Evolutionary conservation across 2,888 invertebrate species (phyloP), one percentile per base, ranked within the genome.

Genomic region (Cosmorhoe ocellata): DNA sequence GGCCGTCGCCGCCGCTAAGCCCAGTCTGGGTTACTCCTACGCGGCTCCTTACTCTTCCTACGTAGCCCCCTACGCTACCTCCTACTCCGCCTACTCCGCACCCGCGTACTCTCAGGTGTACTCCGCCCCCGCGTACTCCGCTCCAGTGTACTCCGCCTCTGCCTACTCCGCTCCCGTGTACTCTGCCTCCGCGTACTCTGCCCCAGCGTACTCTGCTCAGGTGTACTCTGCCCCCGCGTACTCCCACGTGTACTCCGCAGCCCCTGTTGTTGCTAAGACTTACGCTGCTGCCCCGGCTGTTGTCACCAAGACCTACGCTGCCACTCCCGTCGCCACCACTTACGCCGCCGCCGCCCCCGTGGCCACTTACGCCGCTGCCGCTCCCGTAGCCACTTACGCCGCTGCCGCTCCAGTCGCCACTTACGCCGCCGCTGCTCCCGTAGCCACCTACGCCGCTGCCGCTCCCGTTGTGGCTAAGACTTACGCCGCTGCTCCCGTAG

Each of bases 1-100:
- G 76, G 72, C 85, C 69, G 26, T 86, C 66, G 59, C 81, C 69
- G 64, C 81, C 70, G 74, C 87, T 69, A 72, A 84, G 73, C 52
- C 86, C 24, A 47, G 53, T 40, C 45, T 41, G 11, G 58, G 48
- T 30, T 37, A 56, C 52, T 0, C 37, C 33, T 50, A 50, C 43
- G 5, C 42, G 42, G 36, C 48, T 41, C 38, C 51, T 11, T 38
- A 37, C 14, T 43, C 52, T 28, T 45, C 47, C 31, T 34, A 44
- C 44, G 40, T 45, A 36, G 51, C 38, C 9, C 42, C 51, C 22
- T 31, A 18, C 31, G 13, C 28, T 40, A 27, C 47, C 40, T 51
- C 59, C 26, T 64, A 63, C 36, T 55, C 66, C 11, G 39, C 71
- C 4, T 53, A 52, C 46, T 30, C 51, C n/a, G 22, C 42, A 30